phyloP scores from a whole-genome alignment of 2,888 invertebrate species.

The Melinaea menophilus region DNA sequence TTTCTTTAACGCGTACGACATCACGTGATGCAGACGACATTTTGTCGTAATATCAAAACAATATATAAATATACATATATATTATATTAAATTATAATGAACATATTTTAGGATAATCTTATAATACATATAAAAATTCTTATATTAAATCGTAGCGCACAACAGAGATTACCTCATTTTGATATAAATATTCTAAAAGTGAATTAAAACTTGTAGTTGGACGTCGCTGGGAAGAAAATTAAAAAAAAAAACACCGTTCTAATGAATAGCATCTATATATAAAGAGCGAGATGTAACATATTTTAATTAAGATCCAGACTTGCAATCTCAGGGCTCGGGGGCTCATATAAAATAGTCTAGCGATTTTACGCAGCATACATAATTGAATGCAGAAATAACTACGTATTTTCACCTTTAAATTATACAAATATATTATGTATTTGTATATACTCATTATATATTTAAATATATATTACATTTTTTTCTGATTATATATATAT shows the following conservation, averaged over 20 bases:
- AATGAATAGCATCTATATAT: neutral
- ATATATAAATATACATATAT: neutral
- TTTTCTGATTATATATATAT: too few species aligned
- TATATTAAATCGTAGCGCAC: too few species aligned
- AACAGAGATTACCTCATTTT: too few species aligned
- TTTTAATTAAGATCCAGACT: constrained; percentile 31
- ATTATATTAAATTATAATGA: too few species aligned
- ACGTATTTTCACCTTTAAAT: constrained; percentile 14
- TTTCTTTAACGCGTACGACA: constrained; percentile 15
- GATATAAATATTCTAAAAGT: too few species aligned
- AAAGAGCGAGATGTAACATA: constrained; percentile 14
- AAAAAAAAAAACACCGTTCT: neutral
- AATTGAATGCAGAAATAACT: constrained; percentile 14
- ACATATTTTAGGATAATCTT: too few species aligned
- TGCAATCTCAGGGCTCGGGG: constrained; percentile 21
- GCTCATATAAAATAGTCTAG: constrained; percentile 17
- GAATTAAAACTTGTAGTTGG: neutral
- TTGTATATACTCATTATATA: neutral
- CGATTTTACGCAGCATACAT: constrained; percentile 16
- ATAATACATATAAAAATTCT: too few species aligned
- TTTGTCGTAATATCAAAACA: neutral
- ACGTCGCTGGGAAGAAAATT: neutral
- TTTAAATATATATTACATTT: too few species aligned
- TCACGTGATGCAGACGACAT: constrained; percentile 1
- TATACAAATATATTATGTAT: constrained; percentile 10